These are phyloP conservation scores for Epinephelus coioides DNA, from an alignment of 2,797 vertebrate genomes.

Conservation along the genomic window DNA sequence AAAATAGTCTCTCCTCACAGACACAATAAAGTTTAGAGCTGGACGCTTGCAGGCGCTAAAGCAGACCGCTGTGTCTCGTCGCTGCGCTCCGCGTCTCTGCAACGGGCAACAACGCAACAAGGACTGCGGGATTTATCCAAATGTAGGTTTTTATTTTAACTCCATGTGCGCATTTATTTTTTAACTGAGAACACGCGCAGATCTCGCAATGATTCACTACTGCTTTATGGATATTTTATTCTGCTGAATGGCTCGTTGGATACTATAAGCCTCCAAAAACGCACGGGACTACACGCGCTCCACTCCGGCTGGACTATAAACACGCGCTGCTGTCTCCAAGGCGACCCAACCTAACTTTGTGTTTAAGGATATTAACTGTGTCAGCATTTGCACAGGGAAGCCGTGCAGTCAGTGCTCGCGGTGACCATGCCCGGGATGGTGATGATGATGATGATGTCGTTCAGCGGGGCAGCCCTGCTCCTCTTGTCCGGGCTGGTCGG, in stretches of 20 bases:
- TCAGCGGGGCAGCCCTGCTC: slow-evolving; percentile 63
- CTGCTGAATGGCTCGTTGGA: slow-evolving; percentile 49
- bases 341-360: slow-evolving; percentile 3
- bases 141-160: neutral
- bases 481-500: slow-evolving; percentile 63
- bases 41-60: slow-evolving; percentile 59
- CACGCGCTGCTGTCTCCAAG: slow-evolving; percentile 47
- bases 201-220: slow-evolving; percentile 4
- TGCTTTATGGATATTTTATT: slow-evolving; percentile 57
- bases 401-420: slow-evolving; percentile 1
- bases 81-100: slow-evolving; percentile 17
- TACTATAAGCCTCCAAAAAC: slow-evolving; percentile 31
- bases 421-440: slow-evolving; percentile 64
- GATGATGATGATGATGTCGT: slow-evolving; percentile 45
- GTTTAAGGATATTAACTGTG: slow-evolving; percentile 10
- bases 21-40: slow-evolving; percentile 78
- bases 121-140: slow-evolving; percentile 29
- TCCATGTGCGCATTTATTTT: neutral
- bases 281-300: slow-evolving; percentile 63
- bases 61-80: slow-evolving; percentile 16
- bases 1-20: slow-evolving; percentile 64
- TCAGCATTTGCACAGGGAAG: slow-evolving; percentile 8
- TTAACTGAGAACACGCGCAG: neutral
- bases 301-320: slow-evolving; percentile 48
- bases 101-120: slow-evolving; percentile 16